These are phyloP conservation scores for Dipus sagitta DNA, from an alignment of 2,797 vertebrate species.

Conservation along the genomic window DNA sequence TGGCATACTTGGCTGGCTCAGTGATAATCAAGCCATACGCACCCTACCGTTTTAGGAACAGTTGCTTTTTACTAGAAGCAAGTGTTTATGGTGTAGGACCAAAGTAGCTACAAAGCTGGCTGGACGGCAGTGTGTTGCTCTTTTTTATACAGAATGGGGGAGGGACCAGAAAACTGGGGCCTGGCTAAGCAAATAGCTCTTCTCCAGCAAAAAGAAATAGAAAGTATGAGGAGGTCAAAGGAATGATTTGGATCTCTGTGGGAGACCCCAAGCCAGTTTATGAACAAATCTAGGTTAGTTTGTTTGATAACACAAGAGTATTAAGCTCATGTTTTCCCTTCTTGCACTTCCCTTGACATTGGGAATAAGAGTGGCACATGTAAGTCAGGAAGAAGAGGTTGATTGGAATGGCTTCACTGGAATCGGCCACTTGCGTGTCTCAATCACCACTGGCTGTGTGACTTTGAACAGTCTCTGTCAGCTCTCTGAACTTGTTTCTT, in stretches of 20 bases:
- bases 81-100: neutral
- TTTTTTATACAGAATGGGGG: neutral
- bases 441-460: neutral
- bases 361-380: neutral
- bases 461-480: neutral
- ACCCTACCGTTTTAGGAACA: neutral
- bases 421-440: neutral
- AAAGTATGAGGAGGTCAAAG: neutral
- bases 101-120: neutral
- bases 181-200: neutral
- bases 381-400: neutral
- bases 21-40: neutral
- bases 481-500: neutral
- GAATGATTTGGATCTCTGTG: neutral
- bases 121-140: neutral
- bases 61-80: conserved; percentile 33
- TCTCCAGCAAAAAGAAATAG: neutral
- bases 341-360: neutral
- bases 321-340: conserved; percentile 18
- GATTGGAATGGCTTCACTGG: neutral
- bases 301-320: conserved; percentile 45
- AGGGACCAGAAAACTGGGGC: neutral
- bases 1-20: neutral
- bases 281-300: conserved; percentile 13
- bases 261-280: neutral